Evolutionary conservation across 2,888 invertebrate species (phyloP).

Genomic region (Branchipolynoe longqiensis): DNA sequence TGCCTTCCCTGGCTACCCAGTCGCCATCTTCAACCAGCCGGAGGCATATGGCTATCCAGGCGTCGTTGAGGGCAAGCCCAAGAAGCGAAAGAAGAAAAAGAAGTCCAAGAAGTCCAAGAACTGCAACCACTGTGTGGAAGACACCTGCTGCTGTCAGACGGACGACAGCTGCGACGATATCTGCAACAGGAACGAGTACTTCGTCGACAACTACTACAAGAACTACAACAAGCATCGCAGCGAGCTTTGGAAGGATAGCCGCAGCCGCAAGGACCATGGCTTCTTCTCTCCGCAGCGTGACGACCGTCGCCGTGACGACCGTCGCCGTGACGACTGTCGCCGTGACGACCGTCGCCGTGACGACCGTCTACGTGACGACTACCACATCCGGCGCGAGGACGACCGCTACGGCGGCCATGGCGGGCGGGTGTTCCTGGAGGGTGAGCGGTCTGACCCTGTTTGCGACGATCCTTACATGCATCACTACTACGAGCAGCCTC

Average conservation of each 20-base stretch:
- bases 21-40: conserved; percentile 58
- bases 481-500: neutral
- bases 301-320: conserved; percentile 67
- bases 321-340: neutral
- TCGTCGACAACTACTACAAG: conserved; percentile 33
- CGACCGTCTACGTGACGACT: neutral
- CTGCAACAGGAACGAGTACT: conserved; percentile 39
- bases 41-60: too few relatives aligned
- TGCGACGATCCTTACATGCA: neutral
- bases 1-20: conserved; percentile 58
- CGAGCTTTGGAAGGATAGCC: neutral
- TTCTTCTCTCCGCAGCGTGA: conserved; percentile 64
- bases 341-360: neutral
- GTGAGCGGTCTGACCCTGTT: neutral
- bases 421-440: neutral
- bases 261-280: neutral
- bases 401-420: neutral
- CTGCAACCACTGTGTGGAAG: neutral
- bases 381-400: neutral
- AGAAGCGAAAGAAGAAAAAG: conserved; percentile 43
- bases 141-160: neutral
- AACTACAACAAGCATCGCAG: conserved; percentile 42
- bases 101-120: neutral
- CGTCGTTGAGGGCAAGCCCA: neutral
- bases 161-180: conserved; percentile 22